Evolutionary conservation across 2,888 invertebrate species (phyloP), one percentile per base, ranked within the genome.

Genomic region (Ochropleura leucogaster): DNA sequence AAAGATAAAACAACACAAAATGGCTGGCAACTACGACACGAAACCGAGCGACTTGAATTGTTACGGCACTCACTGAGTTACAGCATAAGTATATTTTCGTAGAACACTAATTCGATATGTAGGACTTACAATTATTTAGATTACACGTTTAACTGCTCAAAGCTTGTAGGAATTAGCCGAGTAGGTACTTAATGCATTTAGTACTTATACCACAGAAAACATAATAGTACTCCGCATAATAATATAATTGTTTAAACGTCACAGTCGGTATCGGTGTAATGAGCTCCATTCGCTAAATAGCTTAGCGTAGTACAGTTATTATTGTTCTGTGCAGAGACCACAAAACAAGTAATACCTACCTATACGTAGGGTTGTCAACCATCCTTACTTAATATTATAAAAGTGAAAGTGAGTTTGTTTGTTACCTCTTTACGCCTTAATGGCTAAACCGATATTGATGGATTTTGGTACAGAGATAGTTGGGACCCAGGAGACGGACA

Each of bases 1-100:
- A 47, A n/a, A 53, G 20, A 47, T 71, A 44, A 67, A 14, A 18
- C 51, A 60, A 60, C 18, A 14, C 7, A 55, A 55, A 64, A 73
- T 63, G 14, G 73, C 51, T 40, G 53, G 46, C 12, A 65, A 69
- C 16, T 49, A 40, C 47, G 55, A 47, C 30, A 70, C 4, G 30
- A 3, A n/a, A n/a, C 10, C 67, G 12, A 57, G 18, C 42, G 18
- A 59, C 40, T 49, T 69, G 7, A 4, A 57, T 30, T 3, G 40
- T 51, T 66, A 30, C 30, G 57, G 14, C n/a, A 57, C 30, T 57
- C 9, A 55, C 30, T 12, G 51, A 18, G 18, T 51, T 20, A 30
- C 57, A 14, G 20, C 20, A 55, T 20, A 20, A 5, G 20, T 12
- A 14, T 10, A 47, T 9, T n/a, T 10, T 10, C n/a, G 4, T n/a